Conservation (phyloP, 2,797 vertebrate genomes). For the Agapornis canus region DNA sequence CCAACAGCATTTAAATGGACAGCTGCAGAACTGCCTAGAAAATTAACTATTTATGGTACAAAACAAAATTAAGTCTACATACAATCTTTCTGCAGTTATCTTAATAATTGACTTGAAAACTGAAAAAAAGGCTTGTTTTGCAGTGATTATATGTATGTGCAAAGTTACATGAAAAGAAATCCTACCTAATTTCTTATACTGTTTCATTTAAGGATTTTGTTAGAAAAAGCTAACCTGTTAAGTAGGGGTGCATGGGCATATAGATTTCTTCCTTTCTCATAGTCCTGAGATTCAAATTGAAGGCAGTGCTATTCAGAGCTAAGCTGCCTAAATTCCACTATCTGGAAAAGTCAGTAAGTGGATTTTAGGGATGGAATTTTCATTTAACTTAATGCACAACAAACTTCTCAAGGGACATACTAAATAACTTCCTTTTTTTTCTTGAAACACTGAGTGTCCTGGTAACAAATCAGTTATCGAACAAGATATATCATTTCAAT, state of each 20-base stretch:
- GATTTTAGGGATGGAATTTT: background rate
- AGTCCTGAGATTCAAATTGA: background rate
- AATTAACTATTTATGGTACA: background rate
- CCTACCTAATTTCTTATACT: background rate
- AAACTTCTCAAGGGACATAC: background rate
- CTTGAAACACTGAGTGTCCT: background rate
- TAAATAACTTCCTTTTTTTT: background rate
- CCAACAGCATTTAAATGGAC: background rate
- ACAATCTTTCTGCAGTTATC: background rate
- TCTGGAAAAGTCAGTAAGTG: background rate
- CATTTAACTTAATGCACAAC: background rate
- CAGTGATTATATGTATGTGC: background rate
- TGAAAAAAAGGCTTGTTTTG: background rate
- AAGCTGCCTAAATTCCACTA: background rate
- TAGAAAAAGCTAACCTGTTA: background rate
- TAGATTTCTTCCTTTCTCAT: background rate
- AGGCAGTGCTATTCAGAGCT: background rate
- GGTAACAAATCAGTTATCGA: background rate
- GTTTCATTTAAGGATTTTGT: background rate
- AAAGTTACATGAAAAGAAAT: background rate
- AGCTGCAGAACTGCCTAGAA: background rate
- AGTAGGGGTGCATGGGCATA: too few species aligned
- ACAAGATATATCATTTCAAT: background rate
- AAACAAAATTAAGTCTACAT: background rate
- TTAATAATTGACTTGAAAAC: background rate